Base-by-base conservation (phyloP, 2,888 invertebrate genomes). In the Drosophila demipolita region DNA sequence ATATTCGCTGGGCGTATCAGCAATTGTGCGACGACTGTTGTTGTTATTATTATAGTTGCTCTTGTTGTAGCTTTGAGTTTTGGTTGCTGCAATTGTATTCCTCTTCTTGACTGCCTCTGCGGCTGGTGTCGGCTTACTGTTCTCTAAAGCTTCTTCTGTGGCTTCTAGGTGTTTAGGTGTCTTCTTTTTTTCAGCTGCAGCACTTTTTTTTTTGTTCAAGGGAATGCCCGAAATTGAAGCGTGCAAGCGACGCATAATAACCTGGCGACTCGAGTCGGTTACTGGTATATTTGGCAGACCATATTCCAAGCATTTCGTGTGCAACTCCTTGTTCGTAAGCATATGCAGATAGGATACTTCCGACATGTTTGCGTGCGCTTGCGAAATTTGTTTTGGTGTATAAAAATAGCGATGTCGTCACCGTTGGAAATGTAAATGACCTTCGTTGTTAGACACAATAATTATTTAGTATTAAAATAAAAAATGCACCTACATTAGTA, bases 241-340 rank as follows among this genome's bases (percentile, higher is more conserved):
- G 5, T 87, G 89, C 20, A 93, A 69, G 23, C 89, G 88, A 26
- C 88, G 89, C 9, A 92, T 80, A 6, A 93, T 78, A 7, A 93
- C 69, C 59, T 90, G 87, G 1, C 92, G 90, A 55, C 91, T 92
- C 1, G 91, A 91, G 40, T 91, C 91, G 0, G 93, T 92, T 0
- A 93, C 91, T 6, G 93, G 93, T 15, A 93, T 85, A 77, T 92
- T 93, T 0, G 92, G 91, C 38, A 93, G 72, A 0, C 92, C 92
- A 65, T 75, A 82, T 75, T 92, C 85, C 3, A 89, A 52, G 60
- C 93, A 91, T 66, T 90, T 90, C 45, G 79, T 65, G 26, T 91
- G 90, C 38, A 93, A 66, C 49, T 91, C 83, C 54, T 87, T 90
- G 78, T 93, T 91, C 33, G 90, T 90, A 12, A 93, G 78, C 0